These are phyloP conservation scores for Cataglyphis cursor DNA, from an alignment of 2,888 invertebrate species.

Conservation along the genomic window DNA sequence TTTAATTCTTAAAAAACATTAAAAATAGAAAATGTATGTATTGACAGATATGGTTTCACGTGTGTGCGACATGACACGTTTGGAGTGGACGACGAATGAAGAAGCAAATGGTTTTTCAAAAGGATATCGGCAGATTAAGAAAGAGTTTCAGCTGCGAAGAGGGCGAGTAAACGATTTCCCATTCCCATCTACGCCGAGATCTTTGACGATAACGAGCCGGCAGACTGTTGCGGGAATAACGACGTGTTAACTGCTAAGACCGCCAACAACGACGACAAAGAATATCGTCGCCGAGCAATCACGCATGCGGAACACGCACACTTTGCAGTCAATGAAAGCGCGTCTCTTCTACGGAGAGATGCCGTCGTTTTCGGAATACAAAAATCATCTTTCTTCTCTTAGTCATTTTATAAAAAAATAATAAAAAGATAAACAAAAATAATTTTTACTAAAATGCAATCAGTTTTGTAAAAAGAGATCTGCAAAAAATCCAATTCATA, in stretches of 20 bases:
- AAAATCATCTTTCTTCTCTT: conserved; percentile 52
- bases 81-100: background rate
- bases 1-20: conserved; percentile 3
- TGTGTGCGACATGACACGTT: background rate
- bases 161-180: conserved; percentile 41
- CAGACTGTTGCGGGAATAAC: conserved; percentile 70
- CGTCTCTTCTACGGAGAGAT: conserved; percentile 66
- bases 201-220: conserved; percentile 55
- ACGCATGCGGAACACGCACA: conserved; percentile 75
- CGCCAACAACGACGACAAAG: conserved; percentile 58
- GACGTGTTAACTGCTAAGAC: conserved; percentile 75
- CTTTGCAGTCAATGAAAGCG: conserved; percentile 60
- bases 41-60: background rate
- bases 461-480: background rate
- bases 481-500: background rate
- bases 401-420: background rate
- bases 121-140: conserved; percentile 22
- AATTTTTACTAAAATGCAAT: background rate
- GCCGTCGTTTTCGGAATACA: conserved; percentile 67
- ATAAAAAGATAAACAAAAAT: background rate
- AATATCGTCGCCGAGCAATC: conserved; percentile 64
- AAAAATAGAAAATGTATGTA: background rate
- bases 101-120: background rate
- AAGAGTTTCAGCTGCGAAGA: conserved; percentile 21
- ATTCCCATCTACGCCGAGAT: conserved; percentile 6